Conservation (phyloP, 2,888 invertebrate genomes). For the Chalcis sispes region DNA sequence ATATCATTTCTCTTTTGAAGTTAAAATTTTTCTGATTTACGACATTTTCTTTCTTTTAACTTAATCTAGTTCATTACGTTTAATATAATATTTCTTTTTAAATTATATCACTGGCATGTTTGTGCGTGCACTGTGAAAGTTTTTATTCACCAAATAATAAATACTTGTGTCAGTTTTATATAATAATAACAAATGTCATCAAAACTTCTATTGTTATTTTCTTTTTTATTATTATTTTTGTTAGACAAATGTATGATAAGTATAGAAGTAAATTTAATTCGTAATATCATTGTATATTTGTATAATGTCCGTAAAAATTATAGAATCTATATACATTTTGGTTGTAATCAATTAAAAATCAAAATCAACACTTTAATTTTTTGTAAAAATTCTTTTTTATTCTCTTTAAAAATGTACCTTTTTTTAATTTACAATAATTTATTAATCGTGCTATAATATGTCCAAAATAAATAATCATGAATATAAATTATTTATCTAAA, state of each 20-base stretch:
- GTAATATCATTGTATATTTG: no score
- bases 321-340: no score
- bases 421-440: no score
- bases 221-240: conserved; percentile 9
- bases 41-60: conserved; percentile 1
- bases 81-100: conserved; percentile 18
- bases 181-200: conserved; percentile 31
- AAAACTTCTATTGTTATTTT: conserved; percentile 14
- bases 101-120: conserved; percentile 51
- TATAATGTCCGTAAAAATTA: no score
- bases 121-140: conserved; percentile 44
- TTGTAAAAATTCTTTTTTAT: no score
- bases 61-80: conserved; percentile 1
- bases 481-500: no score
- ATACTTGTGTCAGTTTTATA: conserved; percentile 16
- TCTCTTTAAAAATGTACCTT: no score
- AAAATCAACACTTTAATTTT: no score
- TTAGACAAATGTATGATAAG: conserved; percentile 12
- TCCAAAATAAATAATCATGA: no score
- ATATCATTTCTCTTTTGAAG: conserved; percentile 9
- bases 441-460: no score
- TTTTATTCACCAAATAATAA: conserved; percentile 17
- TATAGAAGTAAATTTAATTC: no score
- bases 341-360: no score
- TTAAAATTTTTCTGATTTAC: conserved; percentile 2